A percentile compares a stretch with the other conserved stretches of the same genome.
Conservation (phyloP, 1,140 invertebrate genomes). For the Sinella curviseta region DNA sequence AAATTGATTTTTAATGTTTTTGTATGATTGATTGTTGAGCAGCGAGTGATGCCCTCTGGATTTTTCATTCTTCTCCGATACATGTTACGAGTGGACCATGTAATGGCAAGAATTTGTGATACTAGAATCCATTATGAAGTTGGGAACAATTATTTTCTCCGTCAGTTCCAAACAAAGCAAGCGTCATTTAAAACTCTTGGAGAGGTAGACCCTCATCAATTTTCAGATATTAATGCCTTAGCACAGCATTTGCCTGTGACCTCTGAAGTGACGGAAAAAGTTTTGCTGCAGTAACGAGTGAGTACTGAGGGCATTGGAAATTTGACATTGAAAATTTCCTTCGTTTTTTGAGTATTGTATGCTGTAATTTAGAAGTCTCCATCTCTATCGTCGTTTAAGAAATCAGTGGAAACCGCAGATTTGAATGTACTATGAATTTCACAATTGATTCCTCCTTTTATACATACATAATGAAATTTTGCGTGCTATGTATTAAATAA, state of each 20-base stretch:
- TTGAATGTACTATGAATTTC: too few relatives aligned
- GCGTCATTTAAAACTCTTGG: conserved; percentile 46
- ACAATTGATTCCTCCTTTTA: too few relatives aligned
- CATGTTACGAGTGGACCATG: conserved; percentile 91
- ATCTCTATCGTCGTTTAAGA: too few relatives aligned
- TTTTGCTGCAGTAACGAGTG: conserved; percentile 8
- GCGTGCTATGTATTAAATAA: too few relatives aligned
- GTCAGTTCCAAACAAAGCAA: conserved; percentile 76
- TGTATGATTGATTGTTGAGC: neutral
- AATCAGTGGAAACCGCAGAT: too few relatives aligned
- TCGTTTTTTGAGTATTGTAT: too few relatives aligned
- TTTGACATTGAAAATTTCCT: too few relatives aligned
- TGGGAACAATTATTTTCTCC: conserved; percentile 70
- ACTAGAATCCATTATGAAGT: conserved; percentile 87
- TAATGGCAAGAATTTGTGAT: conserved; percentile 85
- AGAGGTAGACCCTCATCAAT: conserved; percentile 33
- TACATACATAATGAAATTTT: too few relatives aligned
- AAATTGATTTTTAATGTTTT: too few relatives aligned
- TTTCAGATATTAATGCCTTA: conserved; percentile 43
- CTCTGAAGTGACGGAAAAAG: conserved; percentile 36
- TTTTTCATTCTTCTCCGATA: conserved; percentile 89
- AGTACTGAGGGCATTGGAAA: too few relatives aligned
- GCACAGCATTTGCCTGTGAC: conserved; percentile 35
- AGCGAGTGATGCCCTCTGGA: conserved; percentile 92
- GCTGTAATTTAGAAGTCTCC: too few relatives aligned